Percentiles rank a stretch among this genome's conserved stretches.
These are phyloP conservation scores for Octodon degus DNA, from an alignment of 2,113 vertebrate species.

Conservation along the genomic window DNA sequence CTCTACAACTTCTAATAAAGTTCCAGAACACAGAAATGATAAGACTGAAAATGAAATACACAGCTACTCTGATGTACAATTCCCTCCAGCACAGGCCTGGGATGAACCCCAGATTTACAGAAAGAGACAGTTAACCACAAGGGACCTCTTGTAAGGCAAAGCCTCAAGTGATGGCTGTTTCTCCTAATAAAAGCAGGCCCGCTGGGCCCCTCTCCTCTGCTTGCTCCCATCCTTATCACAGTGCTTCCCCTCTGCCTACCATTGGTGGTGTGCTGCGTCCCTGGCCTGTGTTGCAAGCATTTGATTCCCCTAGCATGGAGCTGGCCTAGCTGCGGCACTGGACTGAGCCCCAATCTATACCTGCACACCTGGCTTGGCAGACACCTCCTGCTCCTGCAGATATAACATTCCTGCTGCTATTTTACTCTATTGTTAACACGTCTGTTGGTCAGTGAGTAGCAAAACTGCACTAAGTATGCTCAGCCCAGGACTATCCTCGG, in stretches of 20 bases:
- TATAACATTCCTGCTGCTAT: neutral
- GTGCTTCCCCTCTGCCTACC: neutral
- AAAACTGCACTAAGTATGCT: neutral
- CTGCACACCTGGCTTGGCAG: neutral
- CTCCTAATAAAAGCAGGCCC: neutral
- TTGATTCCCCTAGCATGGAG: neutral
- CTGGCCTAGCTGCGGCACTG: neutral
- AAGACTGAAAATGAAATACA: constrained; percentile 51
- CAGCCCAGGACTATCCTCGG: neutral
- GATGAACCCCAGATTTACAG: neutral
- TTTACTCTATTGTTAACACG: neutral
- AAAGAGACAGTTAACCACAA: neutral
- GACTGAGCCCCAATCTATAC: neutral
- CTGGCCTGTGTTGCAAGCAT: neutral
- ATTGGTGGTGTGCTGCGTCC: neutral
- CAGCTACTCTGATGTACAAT: neutral
- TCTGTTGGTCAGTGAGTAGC: neutral
- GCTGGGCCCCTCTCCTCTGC: neutral
- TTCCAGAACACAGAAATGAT: neutral
- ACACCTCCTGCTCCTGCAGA: neutral
- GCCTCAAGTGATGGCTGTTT: neutral
- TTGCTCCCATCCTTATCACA: neutral
- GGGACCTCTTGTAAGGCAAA: neutral
- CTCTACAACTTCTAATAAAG: constrained; percentile 15
- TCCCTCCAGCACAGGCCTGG: neutral